phyloP scores from a whole-genome alignment of 2,888 invertebrate genomes.

The Amphipyra berbera region DNA sequence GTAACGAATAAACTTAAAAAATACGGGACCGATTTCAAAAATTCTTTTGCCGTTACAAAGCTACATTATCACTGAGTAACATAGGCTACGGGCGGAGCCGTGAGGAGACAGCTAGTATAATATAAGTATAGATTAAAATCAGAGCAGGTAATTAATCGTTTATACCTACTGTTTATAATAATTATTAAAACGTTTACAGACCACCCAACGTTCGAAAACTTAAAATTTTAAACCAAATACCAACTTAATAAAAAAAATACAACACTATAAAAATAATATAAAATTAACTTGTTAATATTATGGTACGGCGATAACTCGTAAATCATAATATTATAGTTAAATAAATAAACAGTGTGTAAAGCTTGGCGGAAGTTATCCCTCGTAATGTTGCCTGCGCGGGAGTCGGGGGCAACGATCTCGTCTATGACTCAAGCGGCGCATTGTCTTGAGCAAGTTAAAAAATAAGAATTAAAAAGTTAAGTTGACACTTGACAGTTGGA shows the following conservation, averaged over 20 bases:
- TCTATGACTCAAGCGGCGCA: constrained; percentile 75
- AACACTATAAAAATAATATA: constrained; percentile 9
- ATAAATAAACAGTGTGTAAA: constrained; percentile 57
- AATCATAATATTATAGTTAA: constrained; percentile 54
- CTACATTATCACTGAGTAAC: too few species aligned
- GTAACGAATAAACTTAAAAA: too few species aligned
- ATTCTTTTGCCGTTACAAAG: too few species aligned
- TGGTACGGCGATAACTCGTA: constrained; percentile 34
- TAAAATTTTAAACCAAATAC: constrained; percentile 1
- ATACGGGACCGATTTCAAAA: too few species aligned
- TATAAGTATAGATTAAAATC: too few species aligned
- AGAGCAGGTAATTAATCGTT: neutral
- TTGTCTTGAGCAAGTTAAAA: constrained; percentile 60
- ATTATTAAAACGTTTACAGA: neutral
- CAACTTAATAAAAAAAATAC: constrained; percentile 32
- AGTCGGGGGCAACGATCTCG: constrained; percentile 80
- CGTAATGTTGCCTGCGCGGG: constrained; percentile 75
- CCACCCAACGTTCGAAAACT: constrained; percentile 23
- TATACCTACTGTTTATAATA: neutral
- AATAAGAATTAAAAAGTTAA: constrained; percentile 41
- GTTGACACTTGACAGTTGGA: constrained; percentile 34
- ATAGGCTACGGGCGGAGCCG: too few species aligned
- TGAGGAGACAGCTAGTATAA: too few species aligned
- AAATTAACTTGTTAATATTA: constrained; percentile 37
- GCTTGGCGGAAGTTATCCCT: constrained; percentile 68